phyloP scores from a whole-genome alignment of 2,113 vertebrate species.

The Aleadryas rufinucha region DNA sequence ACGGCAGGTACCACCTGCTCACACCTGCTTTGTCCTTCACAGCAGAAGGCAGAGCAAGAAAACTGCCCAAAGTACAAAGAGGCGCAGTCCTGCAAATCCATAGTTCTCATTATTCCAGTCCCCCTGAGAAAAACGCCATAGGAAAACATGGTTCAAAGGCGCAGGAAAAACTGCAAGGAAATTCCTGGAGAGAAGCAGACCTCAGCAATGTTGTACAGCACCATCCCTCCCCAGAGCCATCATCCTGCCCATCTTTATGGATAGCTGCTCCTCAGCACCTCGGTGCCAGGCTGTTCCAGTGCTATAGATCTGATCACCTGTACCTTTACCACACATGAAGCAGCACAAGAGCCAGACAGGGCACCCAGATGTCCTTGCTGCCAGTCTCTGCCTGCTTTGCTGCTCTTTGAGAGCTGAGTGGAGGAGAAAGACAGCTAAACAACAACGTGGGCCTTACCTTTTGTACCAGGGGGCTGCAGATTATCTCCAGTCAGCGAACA shows the following conservation, averaged over 20 bases:
- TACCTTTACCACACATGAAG: accelerated
- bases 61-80: background rate
- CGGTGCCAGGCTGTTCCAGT: background rate
- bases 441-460: conserved; percentile 77
- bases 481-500: conserved; percentile 97
- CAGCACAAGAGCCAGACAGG: background rate
- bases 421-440: background rate
- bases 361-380: background rate
- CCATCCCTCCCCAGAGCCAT: background rate
- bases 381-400: background rate
- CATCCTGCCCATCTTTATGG: background rate
- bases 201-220: background rate
- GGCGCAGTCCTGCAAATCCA: background rate
- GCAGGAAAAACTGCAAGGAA: background rate
- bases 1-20: background rate
- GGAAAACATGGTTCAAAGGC: background rate
- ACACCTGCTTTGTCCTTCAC: background rate
- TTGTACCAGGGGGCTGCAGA: conserved; percentile 95
- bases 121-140: background rate
- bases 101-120: background rate
- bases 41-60: background rate
- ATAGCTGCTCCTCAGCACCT: background rate
- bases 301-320: background rate
- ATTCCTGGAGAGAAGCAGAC: background rate
- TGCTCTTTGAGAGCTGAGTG: background rate